Base-by-base conservation (phyloP, 1,140 invertebrate species). In the Solen grandis region DNA sequence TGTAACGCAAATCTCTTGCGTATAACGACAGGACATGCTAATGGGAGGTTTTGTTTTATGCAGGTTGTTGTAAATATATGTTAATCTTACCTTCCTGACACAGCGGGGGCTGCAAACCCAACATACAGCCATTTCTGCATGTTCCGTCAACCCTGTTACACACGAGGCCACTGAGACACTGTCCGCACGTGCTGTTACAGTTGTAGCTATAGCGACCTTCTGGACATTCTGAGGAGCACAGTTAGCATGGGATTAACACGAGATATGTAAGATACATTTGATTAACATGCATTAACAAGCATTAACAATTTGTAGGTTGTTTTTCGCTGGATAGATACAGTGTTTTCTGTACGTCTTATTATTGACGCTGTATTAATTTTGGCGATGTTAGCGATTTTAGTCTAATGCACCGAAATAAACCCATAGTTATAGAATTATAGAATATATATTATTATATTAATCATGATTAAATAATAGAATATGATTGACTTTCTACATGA, bases 141-240 rank as follows among this genome's bases (percentile, higher is more conserved):
- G 36, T n/a, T 13, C 83, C 83, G 38, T 52, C 38, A n/a, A 59
- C 69, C 16, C 41, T 60, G 25, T 73, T 60, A 74, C 83, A 84
- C 8, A 66, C 16, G 31, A 63, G 41, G 25, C 22, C n/a, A 38
- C 50, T 50, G 31, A 41, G 33, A 54, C 76, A 62, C 8, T 72
- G 14, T 5, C 80, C 80, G 41, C 52, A 63, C 10, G 69, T 86
- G 57, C 79, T 77, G 1, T 74, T 46, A 50, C 68, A 73, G n/a
- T 80, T 81, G 57, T 76, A 86, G 10, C 84, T 82, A 25, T 62
- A 82, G 13, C 59, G 72, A 1, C 70, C 76, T 5, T 36, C 33
- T 14, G 54, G 38, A 73, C 84, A 86, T 55, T 77, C 60, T 38
- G 25, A n/a, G 50, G 36, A 41, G 60, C 0, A 55, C 65, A 82